Evolutionary conservation across 2,888 invertebrate genomes (phyloP), one percentile per base, ranked within the genome.

Genomic region (Opisthograptis luteolata): DNA sequence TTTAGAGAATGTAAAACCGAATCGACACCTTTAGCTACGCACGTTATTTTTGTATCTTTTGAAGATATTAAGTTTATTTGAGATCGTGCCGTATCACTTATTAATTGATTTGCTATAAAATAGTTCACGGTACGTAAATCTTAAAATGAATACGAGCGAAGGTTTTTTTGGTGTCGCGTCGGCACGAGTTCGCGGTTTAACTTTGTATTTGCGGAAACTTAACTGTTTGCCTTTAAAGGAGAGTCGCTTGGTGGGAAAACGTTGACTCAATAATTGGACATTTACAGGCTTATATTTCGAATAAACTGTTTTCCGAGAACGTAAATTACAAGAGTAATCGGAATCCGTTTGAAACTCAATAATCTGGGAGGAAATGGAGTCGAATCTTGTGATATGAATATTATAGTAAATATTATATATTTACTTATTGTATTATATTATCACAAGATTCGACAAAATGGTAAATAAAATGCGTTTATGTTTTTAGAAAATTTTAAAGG

Each of bases 51-150:
- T 30, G 27, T 17, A 28, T 13, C 27, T 48, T 42, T 43, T 42
- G 32, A 34, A 32, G 27, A 44, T 24, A 40, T 34, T 15, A 25
- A 44, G 24, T 32, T 40, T n/a, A 36, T 10, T 15, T 6, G 46
- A 46, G 22, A 32, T 30, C 37, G 45, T 41, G 41, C 44, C 22
- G 47, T 48, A 50, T 50, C 22, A 53, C 39, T 41, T 47, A 39
- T 41, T 46, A 45, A 49, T 34, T 44, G 19, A 41, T 35, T 34
- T 25, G 13, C 9, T 24, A 48, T 46, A 47, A 49, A 55, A 51
- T 49, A 32, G 13, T 39, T 48, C 48, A 59, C 54, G 54, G 48
- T 54, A 34, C 41, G 40, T 43, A 24, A 39, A 39, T 37, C 37
- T 45, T 37, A 34, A 49, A 52, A 40, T 35, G 41, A 42, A 37